Conservation (phyloP, 2,888 invertebrate species). For the Stegana nigrithorax region DNA sequence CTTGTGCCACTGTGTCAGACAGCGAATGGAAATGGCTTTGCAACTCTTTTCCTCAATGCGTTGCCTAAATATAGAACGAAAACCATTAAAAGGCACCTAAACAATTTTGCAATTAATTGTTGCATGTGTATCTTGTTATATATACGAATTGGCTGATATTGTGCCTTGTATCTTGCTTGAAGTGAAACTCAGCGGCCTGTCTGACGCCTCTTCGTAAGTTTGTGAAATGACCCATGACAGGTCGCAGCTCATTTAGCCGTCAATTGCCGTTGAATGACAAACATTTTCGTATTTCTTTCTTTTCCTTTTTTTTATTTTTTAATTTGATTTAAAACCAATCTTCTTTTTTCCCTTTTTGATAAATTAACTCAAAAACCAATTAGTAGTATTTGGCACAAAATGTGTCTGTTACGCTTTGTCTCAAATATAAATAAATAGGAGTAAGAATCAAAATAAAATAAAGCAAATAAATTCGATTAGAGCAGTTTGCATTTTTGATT, state of each 20-base stretch:
- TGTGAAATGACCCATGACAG: constrained; percentile 64
- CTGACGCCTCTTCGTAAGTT: neutral
- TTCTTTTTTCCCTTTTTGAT: constrained; percentile 33
- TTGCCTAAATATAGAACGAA: neutral
- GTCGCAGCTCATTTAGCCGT: constrained; percentile 60
- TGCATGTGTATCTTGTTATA: neutral
- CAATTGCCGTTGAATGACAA: constrained; percentile 67
- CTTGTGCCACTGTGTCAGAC: too few relatives aligned
- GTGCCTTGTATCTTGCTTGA: constrained; percentile 25
- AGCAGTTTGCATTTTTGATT: too few relatives aligned
- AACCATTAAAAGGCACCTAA: constrained; percentile 9
- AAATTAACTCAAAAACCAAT: constrained; percentile 66
- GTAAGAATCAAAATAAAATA: neutral
- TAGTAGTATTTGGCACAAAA: constrained; percentile 65
- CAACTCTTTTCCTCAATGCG: neutral
- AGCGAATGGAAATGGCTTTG: too few relatives aligned
- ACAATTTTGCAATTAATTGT: constrained; percentile 50
- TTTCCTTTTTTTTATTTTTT: constrained; percentile 23
- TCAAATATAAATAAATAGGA: constrained; percentile 8
- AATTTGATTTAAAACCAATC: neutral
- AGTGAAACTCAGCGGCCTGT: constrained; percentile 8
- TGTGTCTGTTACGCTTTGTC: constrained; percentile 56
- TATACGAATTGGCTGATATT: constrained; percentile 29
- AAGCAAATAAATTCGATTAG: neutral
- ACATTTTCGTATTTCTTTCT: constrained; percentile 51